Evolutionary conservation across 2,888 invertebrate species (phyloP), one percentile per base, ranked within the genome.

Genomic region (Nemotelus pantherinus): DNA sequence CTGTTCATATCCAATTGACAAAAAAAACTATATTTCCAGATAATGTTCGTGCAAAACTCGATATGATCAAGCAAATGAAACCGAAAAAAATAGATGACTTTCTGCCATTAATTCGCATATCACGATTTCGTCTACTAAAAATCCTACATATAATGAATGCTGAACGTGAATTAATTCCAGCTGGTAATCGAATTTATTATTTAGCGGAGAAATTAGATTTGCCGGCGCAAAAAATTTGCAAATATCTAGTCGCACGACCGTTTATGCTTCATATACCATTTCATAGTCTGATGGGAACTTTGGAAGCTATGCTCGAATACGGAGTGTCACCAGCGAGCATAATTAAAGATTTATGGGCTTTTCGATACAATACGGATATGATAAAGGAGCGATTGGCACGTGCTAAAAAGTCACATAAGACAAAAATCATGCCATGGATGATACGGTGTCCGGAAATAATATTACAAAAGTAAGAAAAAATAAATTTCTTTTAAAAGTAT

Each of bases 401-500:
- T 74, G 88, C 90, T 0, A 88, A 88, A 83, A 84, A 85, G 63
- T 86, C 87, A 2, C 87, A 88, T 79, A 89, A 90, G 71, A 85
- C 88, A 77, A 89, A 87, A 79, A 85, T 91, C 9, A 90, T 89
- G 86, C 91, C 92, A 2, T 92, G 92, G 92, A 91, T 92, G 91
- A 90, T 92, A 50, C 86, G 91, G 80, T 91, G 91, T 83, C 87
- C 90, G 41, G 89, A 90, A 81, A 84, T 87, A 43, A 88, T 89
- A 81, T 84, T 91, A 58, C 86, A 89, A 80, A 90, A 89, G 92
- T 91, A 85, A 72, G 70, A 25, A 25, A 25, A 25, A 25, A 25
- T 63, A 58, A 58, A 58, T 58, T 7, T 58, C 58, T 4, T 58
- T 58, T 25, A n/a, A 25, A 25, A 6, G 72, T 3, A 48, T 25